These are phyloP conservation scores for Sitophilus oryzae DNA, from an alignment of 1,140 invertebrate species.

Conservation along the genomic window DNA sequence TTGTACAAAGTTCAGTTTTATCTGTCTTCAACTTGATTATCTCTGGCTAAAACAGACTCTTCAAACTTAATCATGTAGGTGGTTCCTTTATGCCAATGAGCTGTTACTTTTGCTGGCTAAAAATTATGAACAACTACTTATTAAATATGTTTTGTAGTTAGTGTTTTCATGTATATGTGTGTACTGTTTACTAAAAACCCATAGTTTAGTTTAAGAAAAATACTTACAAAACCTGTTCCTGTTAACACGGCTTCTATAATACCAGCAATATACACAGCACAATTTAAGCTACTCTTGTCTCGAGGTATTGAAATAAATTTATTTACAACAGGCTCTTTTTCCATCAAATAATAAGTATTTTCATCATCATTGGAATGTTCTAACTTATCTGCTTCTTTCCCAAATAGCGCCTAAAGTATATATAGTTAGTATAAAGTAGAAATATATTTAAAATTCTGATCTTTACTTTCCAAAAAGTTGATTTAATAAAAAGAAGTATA, in stretches of 20 bases:
- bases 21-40: slow-evolving; percentile 87
- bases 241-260: slow-evolving; percentile 95
- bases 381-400: slow-evolving; percentile 96
- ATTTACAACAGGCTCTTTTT: slow-evolving; percentile 96
- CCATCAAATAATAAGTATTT: slow-evolving; percentile 95
- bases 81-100: slow-evolving; percentile 98
- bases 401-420: slow-evolving; percentile 74
- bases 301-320: slow-evolving; percentile 97
- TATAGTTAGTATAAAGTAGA: background rate
- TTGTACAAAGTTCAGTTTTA: too few relatives aligned
- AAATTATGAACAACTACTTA: slow-evolving; percentile 37
- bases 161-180: background rate
- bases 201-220: slow-evolving; percentile 2
- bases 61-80: slow-evolving; percentile 99
- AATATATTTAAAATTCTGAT: too few relatives aligned
- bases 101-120: slow-evolving; percentile 91
- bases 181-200: background rate
- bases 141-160: background rate
- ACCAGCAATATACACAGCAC: slow-evolving; percentile 96
- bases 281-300: slow-evolving; percentile 95
- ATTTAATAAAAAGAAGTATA: slow-evolving; percentile 93
- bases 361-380: slow-evolving; percentile 99
- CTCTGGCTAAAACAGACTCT: slow-evolving; percentile 84
- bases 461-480: slow-evolving; percentile 90
- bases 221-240: slow-evolving; percentile 88